These are phyloP conservation scores for Oncopeltus fasciatus DNA, from an alignment of 1,140 invertebrate genomes.

Conservation along the genomic window DNA sequence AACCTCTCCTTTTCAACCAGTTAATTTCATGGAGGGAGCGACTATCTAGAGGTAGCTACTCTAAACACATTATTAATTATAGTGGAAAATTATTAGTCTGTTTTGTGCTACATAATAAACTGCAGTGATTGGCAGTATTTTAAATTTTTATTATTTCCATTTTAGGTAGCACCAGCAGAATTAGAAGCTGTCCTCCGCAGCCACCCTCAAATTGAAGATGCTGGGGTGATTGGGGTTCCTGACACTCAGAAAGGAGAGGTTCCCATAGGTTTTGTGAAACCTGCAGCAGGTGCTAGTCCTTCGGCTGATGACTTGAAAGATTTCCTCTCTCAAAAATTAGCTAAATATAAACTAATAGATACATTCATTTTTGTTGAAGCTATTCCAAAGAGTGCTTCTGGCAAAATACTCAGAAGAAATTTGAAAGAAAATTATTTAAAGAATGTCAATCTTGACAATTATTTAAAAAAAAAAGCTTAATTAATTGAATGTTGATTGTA, in stretches of 20 bases:
- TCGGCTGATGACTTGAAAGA: conserved; percentile 23
- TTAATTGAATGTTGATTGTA: no score
- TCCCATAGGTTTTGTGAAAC: conserved; percentile 43
- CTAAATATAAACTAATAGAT: conserved; percentile 51
- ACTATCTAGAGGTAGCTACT: neutral
- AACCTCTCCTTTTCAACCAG: no score
- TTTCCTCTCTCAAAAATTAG: conserved; percentile 35
- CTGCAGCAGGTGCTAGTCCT: conserved; percentile 31
- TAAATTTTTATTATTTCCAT: conserved; percentile 7
- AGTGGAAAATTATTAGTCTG: no score
- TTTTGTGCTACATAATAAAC: no score
- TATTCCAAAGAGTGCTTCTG: conserved; percentile 57
- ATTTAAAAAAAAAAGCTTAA: neutral
- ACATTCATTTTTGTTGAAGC: conserved; percentile 47
- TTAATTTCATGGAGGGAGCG: no score
- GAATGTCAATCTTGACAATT: neutral
- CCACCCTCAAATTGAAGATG: conserved; percentile 48
- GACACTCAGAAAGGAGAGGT: conserved; percentile 56
- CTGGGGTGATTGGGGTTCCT: conserved; percentile 53
- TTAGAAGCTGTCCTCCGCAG: conserved; percentile 52
- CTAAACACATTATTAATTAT: no score
- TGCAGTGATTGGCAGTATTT: no score
- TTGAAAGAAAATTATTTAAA: conserved; percentile 29
- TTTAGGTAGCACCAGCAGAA: conserved; percentile 46
- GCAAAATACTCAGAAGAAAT: conserved; percentile 55